Evolutionary conservation across 2,113 vertebrate species (phyloP).

Genomic region (Rhinogobius similis): DNA sequence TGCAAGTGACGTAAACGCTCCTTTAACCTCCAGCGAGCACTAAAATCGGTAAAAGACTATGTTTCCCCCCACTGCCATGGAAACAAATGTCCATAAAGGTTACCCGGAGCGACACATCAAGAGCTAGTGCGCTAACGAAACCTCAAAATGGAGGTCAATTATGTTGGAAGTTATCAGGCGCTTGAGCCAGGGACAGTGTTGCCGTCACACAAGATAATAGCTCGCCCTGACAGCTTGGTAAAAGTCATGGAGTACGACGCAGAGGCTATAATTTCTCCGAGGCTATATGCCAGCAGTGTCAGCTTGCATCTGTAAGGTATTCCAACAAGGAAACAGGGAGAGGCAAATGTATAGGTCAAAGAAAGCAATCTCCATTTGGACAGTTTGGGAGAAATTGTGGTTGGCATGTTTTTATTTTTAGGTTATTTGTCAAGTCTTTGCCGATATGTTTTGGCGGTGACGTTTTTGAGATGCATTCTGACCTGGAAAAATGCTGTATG

Average conservation of each 20-base stretch:
- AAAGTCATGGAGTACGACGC: slow-evolving; percentile 37
- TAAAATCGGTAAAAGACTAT: slow-evolving; percentile 50
- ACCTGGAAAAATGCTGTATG: too few relatives aligned
- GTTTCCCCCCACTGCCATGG: slow-evolving; percentile 46
- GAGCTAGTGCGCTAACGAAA: slow-evolving; percentile 39
- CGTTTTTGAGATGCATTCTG: too few relatives aligned
- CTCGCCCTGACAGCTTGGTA: slow-evolving; percentile 57
- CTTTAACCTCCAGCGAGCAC: slow-evolving; percentile 46
- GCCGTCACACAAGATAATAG: slow-evolving; percentile 54
- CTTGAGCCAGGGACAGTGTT: slow-evolving; percentile 39
- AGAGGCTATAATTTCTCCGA: slow-evolving; percentile 49
- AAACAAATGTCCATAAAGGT: slow-evolving; percentile 54
- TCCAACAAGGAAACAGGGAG: neutral
- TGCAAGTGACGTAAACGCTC: slow-evolving; percentile 53
- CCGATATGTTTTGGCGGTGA: too few relatives aligned
- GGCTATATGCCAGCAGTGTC: slow-evolving; percentile 56
- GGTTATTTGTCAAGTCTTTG: slow-evolving; percentile 54
- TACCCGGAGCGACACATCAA: slow-evolving; percentile 28
- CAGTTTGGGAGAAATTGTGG: slow-evolving; percentile 56
- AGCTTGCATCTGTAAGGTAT: slow-evolving; percentile 46
- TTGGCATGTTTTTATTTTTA: slow-evolving; percentile 46
- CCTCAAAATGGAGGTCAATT: slow-evolving; percentile 65
- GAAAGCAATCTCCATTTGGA: slow-evolving; percentile 22
- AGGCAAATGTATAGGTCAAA: slow-evolving; percentile 48
- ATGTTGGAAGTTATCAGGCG: slow-evolving; percentile 52